Evolutionary conservation across 1,140 invertebrate genomes (phyloP).

Genomic region (Tetranychus cinnabarinus): DNA sequence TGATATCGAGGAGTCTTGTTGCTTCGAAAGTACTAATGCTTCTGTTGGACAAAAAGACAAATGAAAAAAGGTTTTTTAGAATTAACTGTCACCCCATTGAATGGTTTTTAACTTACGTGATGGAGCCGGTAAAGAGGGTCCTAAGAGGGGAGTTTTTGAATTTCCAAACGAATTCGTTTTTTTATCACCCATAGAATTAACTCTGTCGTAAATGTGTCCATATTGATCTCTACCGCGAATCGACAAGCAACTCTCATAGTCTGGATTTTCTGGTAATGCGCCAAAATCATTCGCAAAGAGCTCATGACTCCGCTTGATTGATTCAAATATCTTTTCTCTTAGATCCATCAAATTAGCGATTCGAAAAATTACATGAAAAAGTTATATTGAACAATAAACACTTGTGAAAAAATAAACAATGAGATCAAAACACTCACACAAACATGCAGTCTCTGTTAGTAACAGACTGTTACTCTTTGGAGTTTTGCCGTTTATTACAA

Average conservation of each 20-base stretch:
- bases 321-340: constrained; percentile 44
- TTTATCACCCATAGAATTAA: constrained; percentile 23
- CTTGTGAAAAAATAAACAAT: too few species aligned
- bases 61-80: background rate
- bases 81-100: background rate
- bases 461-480: too few species aligned
- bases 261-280: constrained; percentile 55
- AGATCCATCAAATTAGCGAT: constrained; percentile 25
- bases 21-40: background rate
- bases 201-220: constrained; percentile 55
- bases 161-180: background rate
- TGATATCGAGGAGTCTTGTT: background rate
- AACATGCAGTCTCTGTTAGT: too few species aligned
- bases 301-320: constrained; percentile 88
- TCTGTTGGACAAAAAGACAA: background rate
- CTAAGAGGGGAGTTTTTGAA: too few species aligned
- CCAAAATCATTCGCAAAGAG: constrained; percentile 83
- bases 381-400: too few species aligned
- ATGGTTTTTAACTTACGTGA: too few species aligned
- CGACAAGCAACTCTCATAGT: constrained; percentile 41
- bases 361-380: too few species aligned
- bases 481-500: too few species aligned
- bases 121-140: too few species aligned
- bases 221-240: constrained; percentile 71
- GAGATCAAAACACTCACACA: too few species aligned